These are phyloP conservation scores for Heterocephalus glaber DNA, from an alignment of 2,113 vertebrate species.

Conservation along the genomic window DNA sequence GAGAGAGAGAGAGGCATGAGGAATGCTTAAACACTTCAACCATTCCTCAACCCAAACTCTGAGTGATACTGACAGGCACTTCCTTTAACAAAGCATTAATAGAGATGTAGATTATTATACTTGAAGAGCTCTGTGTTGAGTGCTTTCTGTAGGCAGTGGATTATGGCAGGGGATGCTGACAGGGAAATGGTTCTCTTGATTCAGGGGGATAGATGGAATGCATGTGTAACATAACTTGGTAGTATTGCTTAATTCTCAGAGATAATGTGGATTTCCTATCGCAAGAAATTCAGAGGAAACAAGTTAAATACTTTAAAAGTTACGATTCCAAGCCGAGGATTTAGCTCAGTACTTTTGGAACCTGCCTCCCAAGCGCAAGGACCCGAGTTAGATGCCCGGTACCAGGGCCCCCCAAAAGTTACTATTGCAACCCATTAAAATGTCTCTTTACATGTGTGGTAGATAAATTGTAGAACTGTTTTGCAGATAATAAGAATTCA, in stretches of 20 bases:
- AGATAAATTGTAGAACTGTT: not conserved
- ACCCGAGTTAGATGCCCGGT: too few species aligned
- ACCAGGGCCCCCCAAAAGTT: too few species aligned
- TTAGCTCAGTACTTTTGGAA: too few species aligned
- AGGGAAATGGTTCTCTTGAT: not conserved
- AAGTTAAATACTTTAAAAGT: not conserved
- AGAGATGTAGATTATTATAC: not conserved
- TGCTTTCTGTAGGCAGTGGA: not conserved
- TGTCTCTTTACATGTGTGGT: not conserved
- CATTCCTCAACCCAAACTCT: not conserved
- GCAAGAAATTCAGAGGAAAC: not conserved
- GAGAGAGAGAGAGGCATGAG: not conserved
- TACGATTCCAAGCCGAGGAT: not conserved
- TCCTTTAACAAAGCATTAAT: not conserved
- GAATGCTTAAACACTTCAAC: not conserved
- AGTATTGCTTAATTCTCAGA: not conserved
- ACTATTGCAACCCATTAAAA: not conserved
- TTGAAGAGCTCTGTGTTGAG: not conserved
- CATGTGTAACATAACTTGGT: not conserved
- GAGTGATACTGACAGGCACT: accelerated
- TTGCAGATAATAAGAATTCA: not conserved
- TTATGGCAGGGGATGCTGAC: not conserved
- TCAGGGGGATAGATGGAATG: not conserved
- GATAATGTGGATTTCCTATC: not conserved
- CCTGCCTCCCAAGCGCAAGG: too few species aligned